A percentile compares a stretch with the other conserved stretches of the same genome.
phyloP scores from a whole-genome alignment of 2,888 invertebrate species.

The Hemistola chrysoprasaria region DNA sequence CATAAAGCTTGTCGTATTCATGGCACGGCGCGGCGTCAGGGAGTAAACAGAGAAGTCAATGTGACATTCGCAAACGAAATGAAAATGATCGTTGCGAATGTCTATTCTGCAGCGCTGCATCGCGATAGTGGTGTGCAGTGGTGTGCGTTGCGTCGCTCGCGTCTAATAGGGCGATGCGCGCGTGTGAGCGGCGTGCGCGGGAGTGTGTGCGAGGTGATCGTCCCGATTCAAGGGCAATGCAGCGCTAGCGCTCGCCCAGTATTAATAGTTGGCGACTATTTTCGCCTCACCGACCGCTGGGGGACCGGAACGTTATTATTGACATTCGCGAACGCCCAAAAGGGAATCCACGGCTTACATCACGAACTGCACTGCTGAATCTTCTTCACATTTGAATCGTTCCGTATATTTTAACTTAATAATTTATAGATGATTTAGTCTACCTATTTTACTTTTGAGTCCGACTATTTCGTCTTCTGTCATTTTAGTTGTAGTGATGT shows the following conservation, averaged over 20 bases:
- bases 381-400: too few relatives aligned
- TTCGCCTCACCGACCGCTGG: conserved; percentile 69
- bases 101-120: conserved; percentile 69
- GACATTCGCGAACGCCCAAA: conserved; percentile 76
- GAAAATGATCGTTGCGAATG: conserved; percentile 58
- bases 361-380: conserved; percentile 3
- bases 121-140: conserved; percentile 46
- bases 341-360: conserved; percentile 51
- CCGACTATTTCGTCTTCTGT: too few relatives aligned
- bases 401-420: too few relatives aligned
- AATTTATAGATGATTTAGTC: too few relatives aligned
- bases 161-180: conserved; percentile 34
- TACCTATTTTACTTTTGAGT: too few relatives aligned
- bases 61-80: conserved; percentile 71
- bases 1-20: conserved; percentile 32
- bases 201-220: conserved; percentile 77
- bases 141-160: conserved; percentile 41
- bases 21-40: conserved; percentile 19
- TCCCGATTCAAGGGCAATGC: conserved; percentile 80
- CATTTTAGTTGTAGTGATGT: too few relatives aligned
- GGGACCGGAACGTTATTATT: conserved; percentile 77
- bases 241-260: conserved; percentile 72
- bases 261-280: conserved; percentile 81
- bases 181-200: conserved; percentile 45
- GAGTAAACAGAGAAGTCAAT: conserved; percentile 51